Evolutionary conservation across 2,888 invertebrate genomes (phyloP), one percentile per base, ranked within the genome.

Genomic region (Pasiphila rectangulata): DNA sequence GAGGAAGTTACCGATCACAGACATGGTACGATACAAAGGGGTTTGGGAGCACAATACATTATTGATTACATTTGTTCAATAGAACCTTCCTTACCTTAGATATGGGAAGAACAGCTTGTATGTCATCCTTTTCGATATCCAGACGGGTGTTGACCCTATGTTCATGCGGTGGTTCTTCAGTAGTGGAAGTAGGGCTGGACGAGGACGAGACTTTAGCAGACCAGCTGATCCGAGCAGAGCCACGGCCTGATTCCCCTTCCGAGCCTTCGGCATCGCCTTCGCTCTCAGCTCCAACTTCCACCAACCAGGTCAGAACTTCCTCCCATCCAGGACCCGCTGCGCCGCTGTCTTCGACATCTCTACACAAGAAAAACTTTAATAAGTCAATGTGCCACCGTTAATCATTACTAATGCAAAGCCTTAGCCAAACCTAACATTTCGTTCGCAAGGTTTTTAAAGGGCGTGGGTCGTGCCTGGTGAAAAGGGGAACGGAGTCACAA

Each of bases 111-210:
- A 98, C 96, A 12, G 97, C 96, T 82, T 97, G 97, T 49, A 97
- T 96, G 71, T 97, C 96, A 75, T 97, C 97, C 75, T 97, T 97
- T 75, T 96, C 96, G 53, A 97, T 95, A 70, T 96, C 96, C 34
- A 97, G 91, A 58, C 96, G 90, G 0, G 96, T 94, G 50, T 95
- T 94, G 30, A 96, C 90, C 71, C 95, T 94, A 59, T 87, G 81
- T 63, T 89, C 86, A 44, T 86, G 83, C 5, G 89, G 80, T 7
- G 83, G 79, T 56, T 83, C 83, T 58, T 85, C 81, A 0, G 86
- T 83, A 6, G 87, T 83, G 1, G 80, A 75, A 1, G 72, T 65
- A 1, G 71, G 67, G 9, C 67, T 71, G 0, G 80, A 66, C 1
- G 77, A 63, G 1, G 82, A 65, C 1, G 85, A 85, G 61, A 71